Conservation (phyloP, 2,113 vertebrate species). For the Barbus barbus region DNA sequence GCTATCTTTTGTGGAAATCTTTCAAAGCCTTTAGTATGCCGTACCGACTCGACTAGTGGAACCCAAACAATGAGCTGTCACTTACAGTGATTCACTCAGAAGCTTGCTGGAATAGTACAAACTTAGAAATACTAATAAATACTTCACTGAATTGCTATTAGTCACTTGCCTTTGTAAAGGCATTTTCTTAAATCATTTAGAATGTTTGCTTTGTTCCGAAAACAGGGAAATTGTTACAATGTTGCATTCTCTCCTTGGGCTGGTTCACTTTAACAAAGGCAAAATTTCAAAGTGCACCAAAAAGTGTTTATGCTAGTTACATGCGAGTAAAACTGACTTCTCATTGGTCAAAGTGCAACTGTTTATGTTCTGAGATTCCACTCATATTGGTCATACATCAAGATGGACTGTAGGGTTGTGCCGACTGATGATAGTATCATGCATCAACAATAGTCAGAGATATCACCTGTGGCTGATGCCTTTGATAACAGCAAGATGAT, state of each 20-base stretch:
- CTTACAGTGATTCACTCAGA: conserved; percentile 52
- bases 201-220: background rate
- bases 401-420: too few relatives aligned
- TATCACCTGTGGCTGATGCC: too few relatives aligned
- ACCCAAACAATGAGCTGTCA: conserved; percentile 1
- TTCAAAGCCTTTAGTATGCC: conserved; percentile 47
- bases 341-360: background rate
- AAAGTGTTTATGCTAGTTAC: too few relatives aligned
- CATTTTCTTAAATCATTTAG: background rate
- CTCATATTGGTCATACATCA: background rate
- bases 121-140: background rate
- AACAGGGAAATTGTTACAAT: background rate
- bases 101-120: background rate
- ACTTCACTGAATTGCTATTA: too few relatives aligned
- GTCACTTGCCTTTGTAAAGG: too few relatives aligned
- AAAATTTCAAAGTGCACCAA: background rate
- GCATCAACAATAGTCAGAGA: too few relatives aligned
- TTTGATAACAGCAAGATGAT: too few relatives aligned
- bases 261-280: background rate
- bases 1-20: conserved; percentile 71
- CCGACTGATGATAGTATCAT: too few relatives aligned
- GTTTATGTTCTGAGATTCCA: background rate
- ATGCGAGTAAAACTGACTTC: too few relatives aligned
- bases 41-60: background rate
- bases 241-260: background rate